Evolutionary conservation across 1,140 invertebrate species (phyloP), one percentile per base, ranked within the genome.

Genomic region (Spodoptera litura): DNA sequence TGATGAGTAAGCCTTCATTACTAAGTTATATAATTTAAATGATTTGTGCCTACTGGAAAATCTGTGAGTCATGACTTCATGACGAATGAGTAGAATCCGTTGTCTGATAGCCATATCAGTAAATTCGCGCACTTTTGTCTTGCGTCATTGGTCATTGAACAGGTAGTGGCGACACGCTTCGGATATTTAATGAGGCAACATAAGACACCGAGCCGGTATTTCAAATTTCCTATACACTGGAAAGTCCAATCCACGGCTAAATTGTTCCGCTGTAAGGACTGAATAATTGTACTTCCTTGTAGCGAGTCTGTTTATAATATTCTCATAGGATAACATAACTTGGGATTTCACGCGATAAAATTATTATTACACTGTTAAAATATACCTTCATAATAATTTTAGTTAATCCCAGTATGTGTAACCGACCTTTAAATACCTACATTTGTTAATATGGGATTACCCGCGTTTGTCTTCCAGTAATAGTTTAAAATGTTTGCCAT

Each of bases 71-170:
- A 93, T 88, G 78, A 77, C 38, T 44, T 80, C 15, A 25, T 70
- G 49, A 70, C 51, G 38, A 61, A 12, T 61, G 72, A 53, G 61
- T 75, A 11, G 27, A 76, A 64, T 76, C 59, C 49, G 61, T 62
- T 64, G 59, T 13, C 62, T 51, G 74, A 77, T 66, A 56, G 61
- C 44, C 79, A 68, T 73, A 80, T 78, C 62, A 79, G 76, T 83
- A 84, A 84, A 87, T 94, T 94, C 92, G 92, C 92, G 92, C 92
- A 94, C 81, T 92, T 92, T 93, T 92, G 82, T 87, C 83, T 86
- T 85, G 81, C 89, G 87, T 88, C 89, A 90, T 90, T 90, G 87
- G 88, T 84, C 84, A 82, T 75, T 77, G 44, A 81, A 84, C 88
- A 86, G 88, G 83, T 88, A 85, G 81, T 81, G 78, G 83, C 81